These are phyloP conservation scores for Eunapius fragilis DNA, from an alignment of 37 sponge, comb jelly and placozoan genomes.

Conservation along the genomic window DNA sequence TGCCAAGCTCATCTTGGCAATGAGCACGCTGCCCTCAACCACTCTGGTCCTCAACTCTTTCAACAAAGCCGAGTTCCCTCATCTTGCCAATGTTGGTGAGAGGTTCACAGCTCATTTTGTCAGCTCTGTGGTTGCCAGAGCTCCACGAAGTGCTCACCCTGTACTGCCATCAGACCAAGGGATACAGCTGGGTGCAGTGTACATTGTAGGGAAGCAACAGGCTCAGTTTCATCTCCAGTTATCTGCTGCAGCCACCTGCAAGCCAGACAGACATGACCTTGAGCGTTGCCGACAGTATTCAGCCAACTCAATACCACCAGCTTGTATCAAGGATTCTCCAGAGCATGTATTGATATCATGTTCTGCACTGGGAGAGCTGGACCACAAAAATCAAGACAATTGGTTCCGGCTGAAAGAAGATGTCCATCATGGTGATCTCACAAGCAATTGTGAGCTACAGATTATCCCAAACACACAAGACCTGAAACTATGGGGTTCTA, in stretches of 20 bases:
- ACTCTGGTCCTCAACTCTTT: slow-evolving; percentile 53
- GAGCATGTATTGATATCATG: slow-evolving; percentile 32
- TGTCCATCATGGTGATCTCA: slow-evolving; percentile 12
- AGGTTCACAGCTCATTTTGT: slow-evolving; percentile 52
- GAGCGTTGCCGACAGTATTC: slow-evolving; percentile 10
- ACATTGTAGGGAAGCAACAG: slow-evolving; percentile 29
- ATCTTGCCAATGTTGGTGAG: slow-evolving; percentile 9
- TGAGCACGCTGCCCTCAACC: slow-evolving; percentile 44
- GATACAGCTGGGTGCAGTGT: slow-evolving; percentile 49
- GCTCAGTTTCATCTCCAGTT: slow-evolving; percentile 54
- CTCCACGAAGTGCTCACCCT: slow-evolving; percentile 2
- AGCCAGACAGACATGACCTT: slow-evolving; percentile 6
- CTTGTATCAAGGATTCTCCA: not conserved
- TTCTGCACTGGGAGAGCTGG: slow-evolving; percentile 43
- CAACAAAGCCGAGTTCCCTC: not conserved
- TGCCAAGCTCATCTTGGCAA: slow-evolving; percentile 28
- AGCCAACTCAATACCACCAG: not conserved
- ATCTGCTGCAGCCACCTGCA: slow-evolving; percentile 20
- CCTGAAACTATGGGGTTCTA: slow-evolving; percentile 16
- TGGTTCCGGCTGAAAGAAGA: slow-evolving; percentile 36
- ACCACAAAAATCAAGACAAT: slow-evolving; percentile 37
- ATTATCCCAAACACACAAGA: slow-evolving; percentile 41
- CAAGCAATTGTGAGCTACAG: slow-evolving; percentile 38
- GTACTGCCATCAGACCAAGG: not conserved
- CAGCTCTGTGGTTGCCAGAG: slow-evolving; percentile 42